These are phyloP conservation scores for Salvelinus sp. DNA, from an alignment of 2,113 vertebrate species.

Conservation along the genomic window DNA sequence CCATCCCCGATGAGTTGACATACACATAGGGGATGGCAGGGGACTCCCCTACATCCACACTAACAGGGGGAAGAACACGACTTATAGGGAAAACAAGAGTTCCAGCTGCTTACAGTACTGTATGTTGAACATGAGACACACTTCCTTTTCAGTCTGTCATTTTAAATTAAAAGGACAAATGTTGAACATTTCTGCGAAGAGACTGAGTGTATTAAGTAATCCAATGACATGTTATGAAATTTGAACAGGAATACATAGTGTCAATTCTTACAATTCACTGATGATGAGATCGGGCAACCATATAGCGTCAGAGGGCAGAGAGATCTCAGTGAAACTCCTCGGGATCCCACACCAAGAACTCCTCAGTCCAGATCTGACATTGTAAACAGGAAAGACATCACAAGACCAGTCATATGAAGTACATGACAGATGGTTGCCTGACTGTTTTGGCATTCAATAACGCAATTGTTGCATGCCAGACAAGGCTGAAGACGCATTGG, in stretches of 20 bases:
- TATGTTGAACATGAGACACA: conserved; percentile 13
- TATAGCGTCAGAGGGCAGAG: conserved; percentile 75
- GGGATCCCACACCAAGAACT: conserved; percentile 83
- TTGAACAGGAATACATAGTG: too few species aligned
- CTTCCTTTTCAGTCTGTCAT: neutral
- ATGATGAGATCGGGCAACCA: conserved; percentile 82
- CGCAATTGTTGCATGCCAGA: too few species aligned
- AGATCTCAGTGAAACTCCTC: conserved; percentile 82
- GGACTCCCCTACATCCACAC: conserved; percentile 78
- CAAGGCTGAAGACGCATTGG: too few species aligned
- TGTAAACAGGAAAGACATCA: neutral
- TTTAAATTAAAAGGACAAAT: neutral
- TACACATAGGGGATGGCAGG: conserved; percentile 80
- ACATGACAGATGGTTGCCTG: neutral
- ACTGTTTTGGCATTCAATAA: too few species aligned
- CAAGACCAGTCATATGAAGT: neutral
- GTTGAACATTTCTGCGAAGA: too few species aligned
- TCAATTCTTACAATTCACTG: conserved; percentile 75
- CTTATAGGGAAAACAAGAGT: neutral
- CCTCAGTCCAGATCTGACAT: conserved; percentile 80
- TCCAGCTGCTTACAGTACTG: neutral
- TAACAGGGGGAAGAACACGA: conserved; percentile 37
- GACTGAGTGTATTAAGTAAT: too few species aligned
- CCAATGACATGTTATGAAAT: too few species aligned
- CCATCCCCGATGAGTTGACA: conserved; percentile 80